phyloP scores from a whole-genome alignment of 2,113 vertebrate genomes.

The Anarhynchus alexandrinus region DNA sequence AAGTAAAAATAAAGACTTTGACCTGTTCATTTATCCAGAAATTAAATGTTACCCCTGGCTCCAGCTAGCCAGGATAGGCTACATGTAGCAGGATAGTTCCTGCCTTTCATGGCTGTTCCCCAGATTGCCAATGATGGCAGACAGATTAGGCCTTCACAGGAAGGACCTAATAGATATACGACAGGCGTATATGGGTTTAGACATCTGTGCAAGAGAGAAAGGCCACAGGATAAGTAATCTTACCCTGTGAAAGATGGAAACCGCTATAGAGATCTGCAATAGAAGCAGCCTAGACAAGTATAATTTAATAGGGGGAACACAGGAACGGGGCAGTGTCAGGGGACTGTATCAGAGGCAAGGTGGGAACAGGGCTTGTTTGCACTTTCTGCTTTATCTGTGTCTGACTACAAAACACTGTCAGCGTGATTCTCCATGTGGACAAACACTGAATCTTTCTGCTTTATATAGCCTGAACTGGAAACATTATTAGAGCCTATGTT shows the following conservation, averaged over 20 bases:
- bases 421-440: background rate
- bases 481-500: background rate
- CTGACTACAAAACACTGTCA: background rate
- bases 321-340: background rate
- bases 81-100: background rate
- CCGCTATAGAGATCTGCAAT: background rate
- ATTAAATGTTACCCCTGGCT: background rate
- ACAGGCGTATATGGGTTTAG: background rate
- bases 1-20: background rate
- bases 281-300: background rate
- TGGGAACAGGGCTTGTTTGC: background rate
- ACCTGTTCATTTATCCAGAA: background rate
- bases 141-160: background rate
- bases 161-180: background rate
- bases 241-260: background rate
- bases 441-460: background rate
- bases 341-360: background rate
- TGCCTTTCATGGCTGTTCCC: background rate
- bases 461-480: background rate
- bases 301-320: background rate
- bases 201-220: background rate
- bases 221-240: background rate
- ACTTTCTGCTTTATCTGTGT: background rate
- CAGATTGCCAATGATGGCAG: conserved; percentile 22
- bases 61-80: background rate